Conservation (phyloP, 2,888 invertebrate species). For the Macrophya annulata region DNA sequence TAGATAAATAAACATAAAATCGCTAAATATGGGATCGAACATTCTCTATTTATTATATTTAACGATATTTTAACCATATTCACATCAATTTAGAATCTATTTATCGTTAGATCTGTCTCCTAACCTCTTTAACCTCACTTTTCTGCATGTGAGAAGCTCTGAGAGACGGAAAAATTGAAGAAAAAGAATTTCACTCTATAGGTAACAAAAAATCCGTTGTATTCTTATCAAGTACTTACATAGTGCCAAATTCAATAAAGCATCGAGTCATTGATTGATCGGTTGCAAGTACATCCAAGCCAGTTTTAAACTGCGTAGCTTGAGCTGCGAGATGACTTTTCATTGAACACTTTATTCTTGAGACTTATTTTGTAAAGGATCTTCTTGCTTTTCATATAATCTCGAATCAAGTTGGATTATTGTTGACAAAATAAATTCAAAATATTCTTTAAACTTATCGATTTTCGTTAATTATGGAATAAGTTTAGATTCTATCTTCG, state of each 20-base stretch:
- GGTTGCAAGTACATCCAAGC: not conserved
- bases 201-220: not conserved
- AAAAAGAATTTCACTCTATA: not conserved
- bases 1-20: not conserved
- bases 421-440: not conserved
- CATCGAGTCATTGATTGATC: not conserved
- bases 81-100: not conserved
- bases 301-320: not conserved
- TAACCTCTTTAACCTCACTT: constrained; percentile 51
- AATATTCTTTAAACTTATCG: not conserved
- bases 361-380: not conserved
- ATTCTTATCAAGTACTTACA: not conserved
- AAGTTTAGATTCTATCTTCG: not conserved
- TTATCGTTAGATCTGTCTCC: not conserved
- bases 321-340: not conserved
- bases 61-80: not conserved
- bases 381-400: not conserved
- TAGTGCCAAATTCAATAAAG: not conserved
- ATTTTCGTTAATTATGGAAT: not conserved
- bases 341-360: not conserved
- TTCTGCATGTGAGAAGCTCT: not conserved
- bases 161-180: not conserved
- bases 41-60: constrained; percentile 2
- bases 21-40: constrained; percentile 44
- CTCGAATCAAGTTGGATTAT: not conserved